phyloP scores from a whole-genome alignment of 2,797 vertebrate species.

The Notamacropus eugenii region DNA sequence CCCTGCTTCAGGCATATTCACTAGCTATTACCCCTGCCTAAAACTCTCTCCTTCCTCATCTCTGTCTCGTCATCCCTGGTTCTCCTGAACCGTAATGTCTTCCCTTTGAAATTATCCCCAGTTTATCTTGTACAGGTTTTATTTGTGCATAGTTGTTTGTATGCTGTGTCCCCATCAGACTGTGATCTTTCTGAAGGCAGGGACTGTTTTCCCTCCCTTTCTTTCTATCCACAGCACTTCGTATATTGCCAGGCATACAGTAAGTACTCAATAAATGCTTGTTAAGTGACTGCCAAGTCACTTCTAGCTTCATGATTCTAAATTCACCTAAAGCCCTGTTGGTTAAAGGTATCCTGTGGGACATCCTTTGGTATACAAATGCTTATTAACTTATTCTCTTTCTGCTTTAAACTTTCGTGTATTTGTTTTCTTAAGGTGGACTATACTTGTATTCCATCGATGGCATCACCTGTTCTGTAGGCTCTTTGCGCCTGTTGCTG shows the following conservation, averaged over 20 bases:
- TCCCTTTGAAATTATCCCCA: not conserved
- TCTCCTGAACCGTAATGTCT: not conserved
- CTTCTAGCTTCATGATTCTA: not conserved
- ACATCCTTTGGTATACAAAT: not conserved
- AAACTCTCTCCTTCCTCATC: not conserved
- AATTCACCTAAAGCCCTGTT: not conserved
- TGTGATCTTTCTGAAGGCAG: not conserved
- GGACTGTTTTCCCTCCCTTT: not conserved
- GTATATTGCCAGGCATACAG: not conserved
- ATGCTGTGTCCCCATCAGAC: not conserved
- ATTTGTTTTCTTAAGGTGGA: slow-evolving; percentile 25
- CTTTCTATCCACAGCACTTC: not conserved
- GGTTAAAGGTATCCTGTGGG: not conserved
- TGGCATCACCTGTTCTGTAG: not conserved
- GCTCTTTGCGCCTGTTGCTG: not conserved
- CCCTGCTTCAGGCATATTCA: not conserved
- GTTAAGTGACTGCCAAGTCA: not conserved
- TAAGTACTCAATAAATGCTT: not conserved
- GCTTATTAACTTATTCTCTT: not conserved
- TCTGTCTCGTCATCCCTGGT: not conserved
- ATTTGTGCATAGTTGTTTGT: not conserved
- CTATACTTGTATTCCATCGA: not conserved
- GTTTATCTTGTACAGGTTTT: not conserved
- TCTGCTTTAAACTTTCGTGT: slow-evolving; percentile 18
- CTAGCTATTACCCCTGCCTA: not conserved